These are phyloP conservation scores for Rutpela maculata DNA, from an alignment of 2,888 invertebrate genomes.

Conservation along the genomic window DNA sequence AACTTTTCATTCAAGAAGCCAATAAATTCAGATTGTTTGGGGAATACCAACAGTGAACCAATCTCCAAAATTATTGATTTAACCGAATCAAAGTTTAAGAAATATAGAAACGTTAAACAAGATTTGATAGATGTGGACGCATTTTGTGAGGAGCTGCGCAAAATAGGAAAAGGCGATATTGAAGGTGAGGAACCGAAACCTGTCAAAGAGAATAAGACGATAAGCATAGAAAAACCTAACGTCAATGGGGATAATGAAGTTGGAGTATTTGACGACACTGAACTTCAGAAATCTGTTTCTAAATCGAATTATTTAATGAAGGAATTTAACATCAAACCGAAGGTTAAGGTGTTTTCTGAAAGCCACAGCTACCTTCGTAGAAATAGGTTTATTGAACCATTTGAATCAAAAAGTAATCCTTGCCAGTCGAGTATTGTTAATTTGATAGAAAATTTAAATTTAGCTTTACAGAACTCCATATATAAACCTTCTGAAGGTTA, in stretches of 20 bases:
- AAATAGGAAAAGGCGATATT: constrained; percentile 49
- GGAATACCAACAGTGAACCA: background rate
- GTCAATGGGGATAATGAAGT: background rate
- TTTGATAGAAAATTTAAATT: constrained; percentile 57
- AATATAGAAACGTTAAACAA: constrained; percentile 45
- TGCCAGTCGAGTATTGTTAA: constrained; percentile 49
- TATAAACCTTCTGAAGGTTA: constrained; percentile 43
- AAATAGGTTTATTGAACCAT: constrained; percentile 20
- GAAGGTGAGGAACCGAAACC: constrained; percentile 2
- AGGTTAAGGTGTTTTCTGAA: constrained; percentile 22
- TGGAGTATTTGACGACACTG: constrained; percentile 5
- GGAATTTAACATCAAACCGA: constrained; percentile 58
- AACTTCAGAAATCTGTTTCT: constrained; percentile 51
- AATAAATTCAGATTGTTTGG: background rate
- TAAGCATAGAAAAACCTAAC: background rate
- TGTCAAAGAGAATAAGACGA: too few species aligned
- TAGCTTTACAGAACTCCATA: constrained; percentile 62
- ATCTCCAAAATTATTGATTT: constrained; percentile 42
- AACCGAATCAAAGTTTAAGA: constrained; percentile 47
- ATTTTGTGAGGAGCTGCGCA: constrained; percentile 52
- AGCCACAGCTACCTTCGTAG: constrained; percentile 16
- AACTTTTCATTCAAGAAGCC: constrained; percentile 27
- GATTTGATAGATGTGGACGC: constrained; percentile 55
- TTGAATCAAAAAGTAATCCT: constrained; percentile 25
- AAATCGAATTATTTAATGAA: constrained; percentile 65